Evolutionary conservation across 2,797 vertebrate species (phyloP), one percentile per base, ranked within the genome.

Genomic region (Meda fulgida): DNA sequence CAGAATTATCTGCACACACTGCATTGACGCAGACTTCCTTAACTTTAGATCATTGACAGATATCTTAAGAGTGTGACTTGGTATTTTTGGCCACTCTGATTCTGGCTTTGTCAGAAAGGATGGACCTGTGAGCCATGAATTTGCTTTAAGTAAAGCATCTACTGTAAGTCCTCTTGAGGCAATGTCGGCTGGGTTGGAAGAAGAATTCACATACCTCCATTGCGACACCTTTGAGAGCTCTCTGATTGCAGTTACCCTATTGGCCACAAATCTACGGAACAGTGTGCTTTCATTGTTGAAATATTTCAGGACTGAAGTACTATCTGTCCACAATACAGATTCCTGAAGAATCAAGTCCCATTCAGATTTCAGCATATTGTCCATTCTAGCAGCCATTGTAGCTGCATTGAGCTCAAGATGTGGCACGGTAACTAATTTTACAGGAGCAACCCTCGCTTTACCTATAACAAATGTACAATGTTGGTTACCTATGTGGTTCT

Each of bases 71-170:
- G 19, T 36, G 26, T 76, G 7, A 76, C 31, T 55, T 46, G n/a
- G 46, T 1, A 51, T 46, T 19, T 46, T 51, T 51, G 72, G 26
- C 66, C 46, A 69, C 38, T 36, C 29, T 67, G 40, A 34, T 81
- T 81, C 46, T 69, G 31, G 29, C 46, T 53, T 81, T 55, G 71
- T 73, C 43, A 73, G 71, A 48, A 73, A 73, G 29, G n/a, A 48
- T n/a, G 29, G 80, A 34, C 80, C 80, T n/a, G 18, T 21, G 8
- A 81, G 40, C 66, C 66, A 81, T 36, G 51, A 29, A 19, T 26
- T 80, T 34, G 21, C 31, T 38, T 60, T 71, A 7, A 81, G 65
- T 31, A 71, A 81, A 26, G 46, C 19, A 31, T 72, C 34, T 23
- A 81, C 67, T 19, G 46, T 40, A 58, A 18, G 43, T 51, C 72